A percentile compares a stretch with the other conserved stretches of the same genome.
Evolutionary conservation across 2,797 vertebrate species (phyloP).

Genomic region (Tolypeutes matacus): DNA sequence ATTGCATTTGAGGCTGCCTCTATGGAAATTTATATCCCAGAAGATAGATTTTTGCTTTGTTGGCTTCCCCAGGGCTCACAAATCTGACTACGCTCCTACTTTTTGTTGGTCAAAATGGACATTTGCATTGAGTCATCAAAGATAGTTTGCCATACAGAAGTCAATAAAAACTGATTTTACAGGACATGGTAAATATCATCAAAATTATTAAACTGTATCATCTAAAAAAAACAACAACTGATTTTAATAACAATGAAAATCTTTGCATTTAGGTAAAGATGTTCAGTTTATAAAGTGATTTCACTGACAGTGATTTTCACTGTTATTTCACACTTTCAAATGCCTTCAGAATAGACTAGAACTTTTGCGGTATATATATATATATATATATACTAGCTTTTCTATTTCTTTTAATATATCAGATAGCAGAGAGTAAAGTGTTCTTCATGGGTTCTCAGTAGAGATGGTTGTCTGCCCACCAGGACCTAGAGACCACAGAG

Average conservation of each 20-base stretch:
- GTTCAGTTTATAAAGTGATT: constrained; percentile 13
- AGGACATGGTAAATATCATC: no score
- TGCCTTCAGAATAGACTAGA: not conserved
- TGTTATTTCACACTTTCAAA: constrained; percentile 22
- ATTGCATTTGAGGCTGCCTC: not conserved
- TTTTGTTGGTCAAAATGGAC: not conserved
- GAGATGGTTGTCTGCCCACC: not conserved
- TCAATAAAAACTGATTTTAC: not conserved
- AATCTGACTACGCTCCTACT: not conserved
- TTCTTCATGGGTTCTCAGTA: not conserved
- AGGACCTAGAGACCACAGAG: not conserved
- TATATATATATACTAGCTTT: not conserved
- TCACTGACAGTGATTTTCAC: constrained; percentile 29
- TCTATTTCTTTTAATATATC: not conserved
- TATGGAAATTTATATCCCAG: not conserved
- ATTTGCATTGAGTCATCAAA: constrained; percentile 7
- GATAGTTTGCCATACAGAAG: not conserved
- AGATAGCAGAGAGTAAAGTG: not conserved
- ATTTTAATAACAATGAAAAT: not conserved
- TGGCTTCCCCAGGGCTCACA: not conserved
- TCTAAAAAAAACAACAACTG: no score
- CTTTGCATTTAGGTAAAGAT: not conserved
- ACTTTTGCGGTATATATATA: not conserved
- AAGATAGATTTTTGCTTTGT: not conserved
- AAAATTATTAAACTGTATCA: no score